Evolutionary conservation across 2,888 invertebrate genomes (phyloP), one percentile per base, ranked within the genome.

Genomic region (Orchesella flavescens): DNA sequence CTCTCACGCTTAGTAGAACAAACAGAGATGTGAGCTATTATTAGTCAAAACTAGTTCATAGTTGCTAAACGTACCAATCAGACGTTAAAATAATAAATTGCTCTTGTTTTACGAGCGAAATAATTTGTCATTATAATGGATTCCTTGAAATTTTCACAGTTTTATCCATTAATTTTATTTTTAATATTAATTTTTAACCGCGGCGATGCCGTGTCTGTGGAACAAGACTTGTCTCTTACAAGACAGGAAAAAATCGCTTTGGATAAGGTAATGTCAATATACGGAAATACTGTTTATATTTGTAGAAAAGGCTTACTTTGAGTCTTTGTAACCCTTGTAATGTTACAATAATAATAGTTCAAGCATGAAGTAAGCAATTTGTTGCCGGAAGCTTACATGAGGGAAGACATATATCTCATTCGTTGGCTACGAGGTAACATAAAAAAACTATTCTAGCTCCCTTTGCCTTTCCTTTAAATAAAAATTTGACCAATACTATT

Each of bases 371-470:
- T 77, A 1, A 17, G 1, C 1, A 13, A 10, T 13, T 43, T 23
- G 10, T 12, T 83, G 19, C 43, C 72, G 5, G 24, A 65, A 19
- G 73, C 75, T 1, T 83, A 72, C 24, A 83, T 77, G 77, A 72
- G 65, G 24, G n/a, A 23, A 9, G 77, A 83, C 17, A 83, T 83
- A 19, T 83, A 72, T 53, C 66, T 83, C 3, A 77, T 84, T 13
- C 49, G 81, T 19, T 84, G 80, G 80, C 24, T 84, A 15, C 53
- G 84, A 53, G 84, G 84, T 84, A 79, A 49, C 10, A 12, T 49
- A 10, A 49, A 49, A 1, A 4, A 34, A 34, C 7, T 34, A 34
- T 4, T 19, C 5, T 24, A 23, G 44, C 7, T 17, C n/a, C 34
- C n/a, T n/a, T n/a, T n/a, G n/a, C n/a, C n/a, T n/a, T n/a, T n/a